Evolutionary conservation across 2,888 invertebrate genomes (phyloP).

Genomic region (Oscheius onirici): DNA sequence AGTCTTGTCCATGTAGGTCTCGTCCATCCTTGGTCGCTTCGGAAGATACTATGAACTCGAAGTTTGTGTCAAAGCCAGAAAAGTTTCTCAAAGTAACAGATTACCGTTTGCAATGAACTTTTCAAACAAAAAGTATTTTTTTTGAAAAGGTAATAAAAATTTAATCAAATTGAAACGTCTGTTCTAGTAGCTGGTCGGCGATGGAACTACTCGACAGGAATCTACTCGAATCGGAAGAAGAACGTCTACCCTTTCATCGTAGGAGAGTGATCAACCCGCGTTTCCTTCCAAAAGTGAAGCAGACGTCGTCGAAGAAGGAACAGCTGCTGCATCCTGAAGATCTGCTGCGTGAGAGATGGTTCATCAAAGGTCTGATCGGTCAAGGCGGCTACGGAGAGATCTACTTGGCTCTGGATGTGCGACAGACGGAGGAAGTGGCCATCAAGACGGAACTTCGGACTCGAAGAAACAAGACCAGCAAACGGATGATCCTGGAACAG

Average conservation of each 20-base stretch:
- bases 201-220: too few relatives aligned
- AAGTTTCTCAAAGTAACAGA: too few relatives aligned
- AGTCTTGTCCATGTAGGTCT: too few relatives aligned
- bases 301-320: not conserved
- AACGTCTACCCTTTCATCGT: not conserved
- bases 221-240: too few relatives aligned
- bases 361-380: slow-evolving; percentile 45
- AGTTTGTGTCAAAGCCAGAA: too few relatives aligned
- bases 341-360: slow-evolving; percentile 42
- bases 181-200: too few relatives aligned
- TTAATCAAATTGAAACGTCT: too few relatives aligned
- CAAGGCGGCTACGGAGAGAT: slow-evolving; percentile 61
- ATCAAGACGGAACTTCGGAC: slow-evolving; percentile 58
- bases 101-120: too few relatives aligned
- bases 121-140: too few relatives aligned
- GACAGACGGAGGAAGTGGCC: slow-evolving; percentile 49
- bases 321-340: slow-evolving; percentile 36
- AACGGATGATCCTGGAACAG: slow-evolving; percentile 62
- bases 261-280: not conserved
- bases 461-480: slow-evolving; percentile 46
- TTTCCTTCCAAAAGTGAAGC: slow-evolving; percentile 21
- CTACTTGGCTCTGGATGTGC: slow-evolving; percentile 52
- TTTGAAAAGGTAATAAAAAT: too few relatives aligned
- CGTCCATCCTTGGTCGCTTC: too few relatives aligned
- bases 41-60: too few relatives aligned